Evolutionary conservation across 2,888 invertebrate species (phyloP).

Genomic region (Calameuta filiformis): DNA sequence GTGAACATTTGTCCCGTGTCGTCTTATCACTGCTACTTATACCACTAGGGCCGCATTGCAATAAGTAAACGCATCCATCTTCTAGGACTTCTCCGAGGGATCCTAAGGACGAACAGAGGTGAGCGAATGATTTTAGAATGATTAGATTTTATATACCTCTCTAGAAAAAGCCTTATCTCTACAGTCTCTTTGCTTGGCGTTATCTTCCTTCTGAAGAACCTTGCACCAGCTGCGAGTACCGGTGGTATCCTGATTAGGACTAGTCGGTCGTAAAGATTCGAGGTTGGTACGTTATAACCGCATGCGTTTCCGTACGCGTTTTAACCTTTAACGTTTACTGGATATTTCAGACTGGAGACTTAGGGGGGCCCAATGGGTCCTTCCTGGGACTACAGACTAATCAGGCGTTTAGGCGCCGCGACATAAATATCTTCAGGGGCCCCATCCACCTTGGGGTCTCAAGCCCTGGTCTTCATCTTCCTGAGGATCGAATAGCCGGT

Average conservation of each 20-base stretch:
- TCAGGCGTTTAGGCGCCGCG: conserved; percentile 10
- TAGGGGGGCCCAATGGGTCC: no score
- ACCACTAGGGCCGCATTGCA: conserved; percentile 33
- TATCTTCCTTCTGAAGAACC: neutral
- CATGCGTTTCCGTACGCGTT: conserved; percentile 2
- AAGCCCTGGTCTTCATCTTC: no score
- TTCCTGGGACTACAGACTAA: neutral
- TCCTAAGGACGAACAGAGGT: neutral
- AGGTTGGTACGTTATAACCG: neutral
- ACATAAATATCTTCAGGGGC: conserved; percentile 12
- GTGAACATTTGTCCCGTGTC: conserved; percentile 45
- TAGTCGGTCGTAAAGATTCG: neutral
- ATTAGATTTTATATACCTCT: no score
- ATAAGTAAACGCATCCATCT: conserved; percentile 41
- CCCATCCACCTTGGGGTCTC: no score
- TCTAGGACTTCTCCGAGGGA: conserved; percentile 13
- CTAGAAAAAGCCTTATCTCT: no score
- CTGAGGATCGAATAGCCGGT: no score
- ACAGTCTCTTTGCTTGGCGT: no score
- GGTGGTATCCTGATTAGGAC: neutral
- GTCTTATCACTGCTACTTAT: conserved; percentile 47
- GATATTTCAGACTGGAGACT: neutral
- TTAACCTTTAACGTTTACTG: conserved; percentile 8
- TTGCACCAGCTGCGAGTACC: conserved; percentile 1
- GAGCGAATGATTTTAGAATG: no score